Conservation (phyloP, 2,797 vertebrate species). For the Neostethus bicornis region DNA sequence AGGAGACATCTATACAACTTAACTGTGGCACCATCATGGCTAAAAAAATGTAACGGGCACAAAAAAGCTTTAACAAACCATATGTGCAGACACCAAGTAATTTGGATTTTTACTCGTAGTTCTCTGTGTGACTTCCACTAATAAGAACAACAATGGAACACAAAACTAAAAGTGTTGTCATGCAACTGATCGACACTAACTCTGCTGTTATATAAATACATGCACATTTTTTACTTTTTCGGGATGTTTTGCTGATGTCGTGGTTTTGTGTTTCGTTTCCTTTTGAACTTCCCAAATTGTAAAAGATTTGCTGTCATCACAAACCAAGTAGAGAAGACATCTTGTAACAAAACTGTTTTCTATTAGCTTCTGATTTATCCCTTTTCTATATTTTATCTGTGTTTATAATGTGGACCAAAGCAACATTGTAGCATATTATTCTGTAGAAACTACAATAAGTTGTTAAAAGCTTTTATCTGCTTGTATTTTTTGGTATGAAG, state of each 20-base stretch:
- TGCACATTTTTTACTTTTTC: constrained; percentile 4
- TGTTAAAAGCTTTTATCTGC: constrained; percentile 12
- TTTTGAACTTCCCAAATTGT: constrained; percentile 11
- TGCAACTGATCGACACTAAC: constrained; percentile 14
- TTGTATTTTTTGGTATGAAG: constrained; percentile 9
- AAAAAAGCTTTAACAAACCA: neutral
- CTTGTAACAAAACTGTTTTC: neutral
- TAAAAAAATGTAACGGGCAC: neutral
- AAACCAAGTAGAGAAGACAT: neutral
- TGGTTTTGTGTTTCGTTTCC: constrained; percentile 34
- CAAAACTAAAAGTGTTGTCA: constrained; percentile 1
- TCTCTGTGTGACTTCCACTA: no score
- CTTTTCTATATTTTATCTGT: constrained; percentile 6
- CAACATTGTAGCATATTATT: neutral
- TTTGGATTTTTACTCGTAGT: no score
- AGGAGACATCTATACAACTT: constrained; percentile 16
- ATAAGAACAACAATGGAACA: constrained; percentile 1
- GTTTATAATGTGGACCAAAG: neutral
- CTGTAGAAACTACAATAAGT: neutral
- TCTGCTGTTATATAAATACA: neutral
- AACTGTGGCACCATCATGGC: constrained; percentile 12
- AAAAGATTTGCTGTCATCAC: neutral
- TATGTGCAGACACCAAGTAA: neutral
- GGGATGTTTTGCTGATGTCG: constrained; percentile 20
- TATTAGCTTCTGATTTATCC: constrained; percentile 1